Evolutionary conservation across 2,113 vertebrate species (phyloP), one percentile per base, ranked within the genome.

Genomic region (Marmota flaviventris): DNA sequence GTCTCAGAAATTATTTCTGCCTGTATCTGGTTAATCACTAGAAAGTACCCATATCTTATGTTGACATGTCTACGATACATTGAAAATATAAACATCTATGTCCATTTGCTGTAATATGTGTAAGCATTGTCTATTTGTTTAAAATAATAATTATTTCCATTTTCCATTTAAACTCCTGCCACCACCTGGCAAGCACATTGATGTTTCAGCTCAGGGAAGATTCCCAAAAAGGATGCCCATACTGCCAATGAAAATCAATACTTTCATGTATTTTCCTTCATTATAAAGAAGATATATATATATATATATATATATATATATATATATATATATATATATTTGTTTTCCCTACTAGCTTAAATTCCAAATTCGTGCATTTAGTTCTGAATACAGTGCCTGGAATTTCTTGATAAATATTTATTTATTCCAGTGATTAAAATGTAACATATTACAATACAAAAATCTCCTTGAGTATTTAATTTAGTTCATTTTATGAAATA

Each of bases 341-440:
- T 58, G 2, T 73, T 73, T 84, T 18, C 14, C 0, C 12, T 79
- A 42, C 3, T 32, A 13, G 0, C 9, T 11, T 39, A 39, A 91
- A 58, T 65, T 90, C 10, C 10, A 70, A 25, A 76, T 9, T 7
- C 73, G 8, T 29, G 7, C 39, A 24, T 92, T 82, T 27, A 27
- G 2, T 76, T 42, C 56, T 76, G 22, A 70, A 56, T 5, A 63
- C 2, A 65, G 3, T 53, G 6, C 8, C 13, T 89, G 2, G 22
- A 42, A 56, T 86, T 89, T n/a, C 58, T 92, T 89, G 2, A 18
- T 24, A 91, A 91, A 22, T 83, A 56, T 48, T n/a, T 79, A 9
- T 87, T 86, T 20, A 85, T 32, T 91, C 20, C 16, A 75, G 42
- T 76, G 34, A 72, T 72, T 89, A 94, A 92, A 77, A 58, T 61